Evolutionary conservation across 1,140 invertebrate genomes (phyloP).

Genomic region (Matsumurasca onukii): DNA sequence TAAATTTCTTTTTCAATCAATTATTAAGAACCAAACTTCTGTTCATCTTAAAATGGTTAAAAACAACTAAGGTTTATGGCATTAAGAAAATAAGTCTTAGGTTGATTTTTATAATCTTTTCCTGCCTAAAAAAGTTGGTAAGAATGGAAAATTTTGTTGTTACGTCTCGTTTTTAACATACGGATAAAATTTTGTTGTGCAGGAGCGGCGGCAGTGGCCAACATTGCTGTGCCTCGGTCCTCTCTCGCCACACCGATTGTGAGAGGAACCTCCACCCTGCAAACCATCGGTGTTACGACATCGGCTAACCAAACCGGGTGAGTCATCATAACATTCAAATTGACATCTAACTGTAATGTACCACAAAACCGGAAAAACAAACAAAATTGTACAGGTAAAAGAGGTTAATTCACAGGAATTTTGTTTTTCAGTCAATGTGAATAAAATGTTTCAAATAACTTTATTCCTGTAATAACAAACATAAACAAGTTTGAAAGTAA

Average conservation of each 20-base stretch:
- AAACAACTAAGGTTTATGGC: no score
- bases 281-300: conserved; percentile 37
- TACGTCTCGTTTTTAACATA: background rate
- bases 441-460: no score
- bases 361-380: no score
- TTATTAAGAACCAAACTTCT: no score
- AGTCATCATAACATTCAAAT: no score
- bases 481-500: background rate
- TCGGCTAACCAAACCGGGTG: conserved; percentile 24
- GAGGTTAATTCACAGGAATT: no score
- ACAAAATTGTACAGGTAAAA: no score
- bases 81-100: background rate
- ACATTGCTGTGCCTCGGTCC: conserved; percentile 53
- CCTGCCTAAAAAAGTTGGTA: background rate
- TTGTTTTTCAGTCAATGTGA: no score
- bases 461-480: no score
- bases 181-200: conserved; percentile 6
- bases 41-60: no score
- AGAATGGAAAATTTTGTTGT: background rate
- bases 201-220: conserved; percentile 55
- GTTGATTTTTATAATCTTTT: background rate
- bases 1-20: no score
- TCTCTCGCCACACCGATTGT: conserved; percentile 54
- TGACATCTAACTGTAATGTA: no score
- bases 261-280: conserved; percentile 45